phyloP scores from a whole-genome alignment of 92 coral and sea anemone genomes.

The Virgularia gustaviana region DNA sequence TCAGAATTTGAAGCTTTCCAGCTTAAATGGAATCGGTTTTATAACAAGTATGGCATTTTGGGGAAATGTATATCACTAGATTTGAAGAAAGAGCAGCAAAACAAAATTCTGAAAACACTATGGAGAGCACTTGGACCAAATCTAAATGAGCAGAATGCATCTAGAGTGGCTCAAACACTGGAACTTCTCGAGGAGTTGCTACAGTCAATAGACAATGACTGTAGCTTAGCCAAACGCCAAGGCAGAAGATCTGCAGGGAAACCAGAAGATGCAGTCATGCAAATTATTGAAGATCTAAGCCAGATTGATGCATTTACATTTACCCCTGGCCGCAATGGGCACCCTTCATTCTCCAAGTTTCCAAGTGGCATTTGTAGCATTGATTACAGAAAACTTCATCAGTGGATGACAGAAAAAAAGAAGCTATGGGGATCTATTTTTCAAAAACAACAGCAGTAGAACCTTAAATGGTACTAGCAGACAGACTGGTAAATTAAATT shows the following conservation, averaged over 20 bases:
- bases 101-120: slow-evolving; percentile 52
- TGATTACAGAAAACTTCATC: slow-evolving; percentile 59
- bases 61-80: slow-evolving; percentile 54
- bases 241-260: slow-evolving; percentile 38
- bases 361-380: slow-evolving; percentile 23
- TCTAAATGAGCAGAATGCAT: slow-evolving; percentile 47
- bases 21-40: slow-evolving; percentile 61
- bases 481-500: no score
- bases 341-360: slow-evolving; percentile 54
- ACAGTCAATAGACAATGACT: slow-evolving; percentile 52
- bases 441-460: no score
- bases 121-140: slow-evolving; percentile 65
- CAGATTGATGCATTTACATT: slow-evolving; percentile 41
- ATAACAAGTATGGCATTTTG: slow-evolving; percentile 59
- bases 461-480: no score
- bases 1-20: slow-evolving; percentile 50
- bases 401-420: slow-evolving; percentile 55
- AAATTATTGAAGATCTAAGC: slow-evolving; percentile 43
- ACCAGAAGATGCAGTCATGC: slow-evolving; percentile 49
- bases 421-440: slow-evolving; percentile 57
- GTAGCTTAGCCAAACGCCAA: slow-evolving; percentile 16
- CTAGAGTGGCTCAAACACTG: slow-evolving; percentile 36
- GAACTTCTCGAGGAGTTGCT: slow-evolving; percentile 47
- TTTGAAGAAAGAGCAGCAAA: slow-evolving; percentile 60
- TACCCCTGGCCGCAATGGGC: slow-evolving; percentile 48